These are phyloP conservation scores for Etheostoma nigrum DNA, from an alignment of 2,797 vertebrate genomes.

Conservation along the genomic window DNA sequence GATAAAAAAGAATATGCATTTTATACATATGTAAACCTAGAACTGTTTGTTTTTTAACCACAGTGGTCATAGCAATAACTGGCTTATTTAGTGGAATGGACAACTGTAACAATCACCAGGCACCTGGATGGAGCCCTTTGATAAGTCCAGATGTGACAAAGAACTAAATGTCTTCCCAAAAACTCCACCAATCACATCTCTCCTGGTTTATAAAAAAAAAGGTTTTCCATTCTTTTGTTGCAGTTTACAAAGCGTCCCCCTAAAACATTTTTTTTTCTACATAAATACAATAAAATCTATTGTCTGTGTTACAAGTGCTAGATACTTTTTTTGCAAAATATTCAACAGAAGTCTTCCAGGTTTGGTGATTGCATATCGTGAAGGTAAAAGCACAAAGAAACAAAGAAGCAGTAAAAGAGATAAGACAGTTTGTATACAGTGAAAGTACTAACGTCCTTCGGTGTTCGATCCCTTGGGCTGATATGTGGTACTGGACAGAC, in stretches of 20 bases:
- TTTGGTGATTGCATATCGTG: slow-evolving; percentile 71
- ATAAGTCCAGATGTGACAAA: slow-evolving; percentile 79
- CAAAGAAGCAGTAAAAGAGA: slow-evolving; percentile 50
- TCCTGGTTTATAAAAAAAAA: slow-evolving; percentile 58
- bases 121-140: slow-evolving; percentile 82
- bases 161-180: slow-evolving; percentile 52
- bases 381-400: slow-evolving; percentile 77
- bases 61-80: slow-evolving; percentile 89
- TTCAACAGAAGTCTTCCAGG: slow-evolving; percentile 84
- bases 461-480: slow-evolving; percentile 84
- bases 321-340: slow-evolving; percentile 88
- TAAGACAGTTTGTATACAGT: slow-evolving; percentile 67
- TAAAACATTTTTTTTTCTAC: slow-evolving; percentile 87
- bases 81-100: slow-evolving; percentile 87
- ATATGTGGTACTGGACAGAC: slow-evolving; percentile 76
- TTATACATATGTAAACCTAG: slow-evolving; percentile 88
- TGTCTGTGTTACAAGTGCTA: slow-evolving; percentile 90
- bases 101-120: slow-evolving; percentile 80
- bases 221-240: slow-evolving; percentile 78
- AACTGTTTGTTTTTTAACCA: slow-evolving; percentile 86
- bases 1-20: slow-evolving; percentile 81
- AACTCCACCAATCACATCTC: slow-evolving; percentile 72
- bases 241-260: slow-evolving; percentile 80
- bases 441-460: slow-evolving; percentile 79
- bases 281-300: slow-evolving; percentile 91